phyloP scores from a whole-genome alignment of 1,140 invertebrate genomes.

The Sesamia nonagrioides region DNA sequence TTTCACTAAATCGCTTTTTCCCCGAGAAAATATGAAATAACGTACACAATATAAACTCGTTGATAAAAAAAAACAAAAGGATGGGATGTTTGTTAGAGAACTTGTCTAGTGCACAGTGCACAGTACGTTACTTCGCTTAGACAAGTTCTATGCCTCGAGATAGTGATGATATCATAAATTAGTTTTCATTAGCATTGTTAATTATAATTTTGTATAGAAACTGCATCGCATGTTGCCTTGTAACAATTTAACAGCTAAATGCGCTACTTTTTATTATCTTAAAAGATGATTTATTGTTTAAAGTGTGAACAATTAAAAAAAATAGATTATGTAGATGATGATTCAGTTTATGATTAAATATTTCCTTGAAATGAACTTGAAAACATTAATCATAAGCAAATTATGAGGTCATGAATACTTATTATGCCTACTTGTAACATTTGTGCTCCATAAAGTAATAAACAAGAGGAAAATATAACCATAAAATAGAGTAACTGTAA shows the following conservation, averaged over 20 bases:
- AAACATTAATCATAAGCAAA: constrained; percentile 18
- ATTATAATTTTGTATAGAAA: constrained; percentile 19
- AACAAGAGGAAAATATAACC: constrained; percentile 23
- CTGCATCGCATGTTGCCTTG: constrained; percentile 24
- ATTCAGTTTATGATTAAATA: too few relatives aligned
- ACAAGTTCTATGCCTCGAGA: neutral
- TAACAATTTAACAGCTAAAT: constrained; percentile 11
- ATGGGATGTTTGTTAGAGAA: neutral
- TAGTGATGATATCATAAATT: constrained; percentile 37
- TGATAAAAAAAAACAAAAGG: neutral
- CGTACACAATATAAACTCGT: neutral
- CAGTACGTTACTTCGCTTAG: too few relatives aligned
- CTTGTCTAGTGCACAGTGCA: neutral
- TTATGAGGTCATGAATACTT: constrained; percentile 3
- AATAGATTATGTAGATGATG: neutral
- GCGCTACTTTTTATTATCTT: neutral
- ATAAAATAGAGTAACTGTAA: constrained; percentile 53
- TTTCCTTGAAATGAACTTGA: constrained; percentile 2
- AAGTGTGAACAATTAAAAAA: neutral
- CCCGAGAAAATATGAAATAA: neutral
- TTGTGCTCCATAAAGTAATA: neutral
- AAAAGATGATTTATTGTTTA: neutral
- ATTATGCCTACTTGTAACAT: neutral
- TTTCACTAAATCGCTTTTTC: too few relatives aligned
- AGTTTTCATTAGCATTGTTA: constrained; percentile 20